A percentile compares a stretch with the other conserved stretches of the same genome.
Evolutionary conservation across 35 echinoderm and acorn worm genomes (phyloP).

Genomic region (Lytechinus variegatus): DNA sequence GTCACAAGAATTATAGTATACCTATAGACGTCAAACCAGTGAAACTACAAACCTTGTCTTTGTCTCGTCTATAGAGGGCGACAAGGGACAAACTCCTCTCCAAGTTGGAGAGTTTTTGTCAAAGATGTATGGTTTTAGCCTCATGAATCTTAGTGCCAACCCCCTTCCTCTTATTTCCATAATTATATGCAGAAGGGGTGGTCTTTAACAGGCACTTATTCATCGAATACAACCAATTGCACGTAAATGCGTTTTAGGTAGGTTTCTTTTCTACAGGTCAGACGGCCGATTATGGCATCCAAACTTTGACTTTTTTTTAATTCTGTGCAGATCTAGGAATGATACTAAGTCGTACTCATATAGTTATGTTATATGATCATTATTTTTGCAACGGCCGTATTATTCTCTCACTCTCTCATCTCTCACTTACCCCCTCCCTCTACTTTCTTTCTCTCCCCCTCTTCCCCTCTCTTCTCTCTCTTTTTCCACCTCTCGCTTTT

Average conservation of each 20-base stretch:
- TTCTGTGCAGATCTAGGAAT: neutral
- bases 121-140: neutral
- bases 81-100: neutral
- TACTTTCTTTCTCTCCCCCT: neutral
- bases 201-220: neutral
- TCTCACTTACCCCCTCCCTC: neutral
- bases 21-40: neutral
- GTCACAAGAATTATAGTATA: neutral
- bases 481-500: neutral
- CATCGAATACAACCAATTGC: neutral
- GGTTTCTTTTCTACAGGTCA: neutral
- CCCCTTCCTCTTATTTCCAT: neutral
- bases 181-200: neutral
- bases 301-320: neutral
- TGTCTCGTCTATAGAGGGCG: constrained; percentile 25
- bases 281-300: neutral
- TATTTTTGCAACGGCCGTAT: too few species aligned
- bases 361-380: too few species aligned
- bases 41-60: neutral
- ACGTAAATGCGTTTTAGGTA: neutral
- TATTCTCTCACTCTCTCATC: neutral
- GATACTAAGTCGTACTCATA: too few species aligned
- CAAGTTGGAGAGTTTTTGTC: neutral
- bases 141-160: neutral
- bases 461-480: neutral